Evolutionary conservation across 2,797 vertebrate genomes (phyloP).

Genomic region (Typhlichthys subterraneus): DNA sequence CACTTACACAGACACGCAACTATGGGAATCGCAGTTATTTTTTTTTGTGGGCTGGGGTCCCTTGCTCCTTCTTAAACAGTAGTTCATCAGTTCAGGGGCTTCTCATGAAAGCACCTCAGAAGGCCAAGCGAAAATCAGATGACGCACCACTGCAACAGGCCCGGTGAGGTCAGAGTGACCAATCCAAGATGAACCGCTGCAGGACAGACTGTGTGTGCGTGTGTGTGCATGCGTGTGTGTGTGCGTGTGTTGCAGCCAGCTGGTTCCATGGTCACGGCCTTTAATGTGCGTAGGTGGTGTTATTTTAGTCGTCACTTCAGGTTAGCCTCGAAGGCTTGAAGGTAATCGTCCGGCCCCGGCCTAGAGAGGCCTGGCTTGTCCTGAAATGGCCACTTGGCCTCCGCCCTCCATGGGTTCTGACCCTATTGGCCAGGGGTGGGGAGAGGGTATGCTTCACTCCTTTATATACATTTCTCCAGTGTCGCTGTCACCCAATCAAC

Average conservation of each 20-base stretch:
- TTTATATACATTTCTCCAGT: neutral
- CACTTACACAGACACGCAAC: neutral
- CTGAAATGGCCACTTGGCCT: conserved; percentile 38
- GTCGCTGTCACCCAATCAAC: conserved; percentile 22
- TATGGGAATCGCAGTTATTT: conserved; percentile 9
- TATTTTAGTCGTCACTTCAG: conserved; percentile 51
- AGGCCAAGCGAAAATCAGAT: conserved; percentile 18
- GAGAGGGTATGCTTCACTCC: neutral
- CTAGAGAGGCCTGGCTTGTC: conserved; percentile 33
- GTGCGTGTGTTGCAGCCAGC: conserved; percentile 19
- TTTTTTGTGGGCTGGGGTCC: neutral
- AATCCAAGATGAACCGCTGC: conserved; percentile 28
- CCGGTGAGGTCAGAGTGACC: conserved; percentile 44
- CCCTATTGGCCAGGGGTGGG: conserved; percentile 1
- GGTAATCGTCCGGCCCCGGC: conserved; percentile 31
- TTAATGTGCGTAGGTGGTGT: conserved; percentile 51
- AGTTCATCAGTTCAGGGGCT: conserved; percentile 32
- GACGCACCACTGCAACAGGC: conserved; percentile 29
- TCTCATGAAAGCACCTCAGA: conserved; percentile 8
- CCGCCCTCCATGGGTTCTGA: conserved; percentile 14
- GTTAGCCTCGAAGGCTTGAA: conserved; percentile 39
- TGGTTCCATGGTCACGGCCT: conserved; percentile 29
- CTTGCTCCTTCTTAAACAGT: conserved; percentile 15
- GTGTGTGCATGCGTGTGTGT: conserved; percentile 4
- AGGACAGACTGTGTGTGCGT: conserved; percentile 6